A percentile compares a stretch with the other conserved stretches of the same genome.
Conservation (phyloP, 2,888 invertebrate genomes). For the Pecten maximus region DNA sequence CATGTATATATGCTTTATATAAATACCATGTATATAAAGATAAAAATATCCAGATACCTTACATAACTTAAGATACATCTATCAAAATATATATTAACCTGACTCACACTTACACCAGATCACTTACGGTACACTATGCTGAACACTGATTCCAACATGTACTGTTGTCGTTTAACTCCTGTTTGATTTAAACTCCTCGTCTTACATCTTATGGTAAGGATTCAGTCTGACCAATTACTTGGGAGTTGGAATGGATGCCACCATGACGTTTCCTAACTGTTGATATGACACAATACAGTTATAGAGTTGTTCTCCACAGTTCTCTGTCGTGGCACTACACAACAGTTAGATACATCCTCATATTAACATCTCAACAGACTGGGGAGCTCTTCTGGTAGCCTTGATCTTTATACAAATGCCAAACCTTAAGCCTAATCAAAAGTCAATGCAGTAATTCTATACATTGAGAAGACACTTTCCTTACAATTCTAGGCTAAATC, state of each 20-base stretch:
- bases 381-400: background rate
- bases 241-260: no score
- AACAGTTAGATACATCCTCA: background rate
- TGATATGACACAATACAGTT: background rate
- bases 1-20: background rate
- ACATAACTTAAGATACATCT: background rate
- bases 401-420: conserved; percentile 4
- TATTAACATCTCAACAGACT: background rate
- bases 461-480: background rate
- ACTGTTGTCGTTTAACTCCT: no score
- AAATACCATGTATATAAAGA: background rate
- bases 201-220: no score
- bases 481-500: background rate
- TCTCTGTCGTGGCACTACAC: background rate
- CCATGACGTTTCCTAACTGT: no score
- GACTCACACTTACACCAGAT: no score
- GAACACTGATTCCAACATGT: no score
- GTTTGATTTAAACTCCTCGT: no score
- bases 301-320: background rate
- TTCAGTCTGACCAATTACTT: no score
- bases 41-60: background rate
- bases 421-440: background rate
- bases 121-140: no score
- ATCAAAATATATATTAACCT: background rate
- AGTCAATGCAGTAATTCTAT: background rate